Evolutionary conservation across 2,888 invertebrate genomes (phyloP), one percentile per base, ranked within the genome.

Genomic region (Tachina fera): DNA sequence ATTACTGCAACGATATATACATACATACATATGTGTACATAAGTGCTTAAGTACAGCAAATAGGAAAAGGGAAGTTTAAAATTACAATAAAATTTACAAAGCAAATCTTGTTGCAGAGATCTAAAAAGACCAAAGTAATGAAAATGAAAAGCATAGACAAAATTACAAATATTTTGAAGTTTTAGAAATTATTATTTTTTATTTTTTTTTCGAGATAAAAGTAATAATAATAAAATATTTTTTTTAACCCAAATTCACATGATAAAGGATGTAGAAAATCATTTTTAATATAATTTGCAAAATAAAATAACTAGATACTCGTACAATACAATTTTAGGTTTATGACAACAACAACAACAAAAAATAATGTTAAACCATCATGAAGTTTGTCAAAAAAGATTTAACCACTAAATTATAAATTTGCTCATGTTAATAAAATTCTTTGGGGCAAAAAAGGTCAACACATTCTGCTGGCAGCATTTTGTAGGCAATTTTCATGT

Each of bases 151-250:
- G 3, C 8, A 5, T 11, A 45, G 11, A 41, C 11, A 19, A 19
- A n/a, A 63, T 13, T 43, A 43, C 43, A 63, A 63, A 63, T 45
- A 45, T 60, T 58, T 58, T 58, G 14, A 9, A 8, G 31, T 31
- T 31, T 31, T 43, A 11, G 43, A 43, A 2, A 43, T n/a, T 16
- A 1, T 9, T n/a, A n/a, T 41, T 16, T 13, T 31, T 39, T 9
- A 39, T 58, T n/a, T n/a, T n/a, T n/a, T n/a, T n/a, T n/a, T n/a
- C n/a, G n/a, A 39, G 9, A 60, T 39, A 9, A 39, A 39, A 39
- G 39, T 8, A 60, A 60, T 39, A 60, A 60, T 14, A 39, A 39
- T 39, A 60, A 3, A 8, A 31, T 10, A 53, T 11, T 8, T 56
- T 31, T n/a, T 56, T 5, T 22, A 56, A 0, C 11, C 11, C 22